phyloP scores from a whole-genome alignment of 2,113 vertebrate species.

The Protobothrops mucrosquamatus region DNA sequence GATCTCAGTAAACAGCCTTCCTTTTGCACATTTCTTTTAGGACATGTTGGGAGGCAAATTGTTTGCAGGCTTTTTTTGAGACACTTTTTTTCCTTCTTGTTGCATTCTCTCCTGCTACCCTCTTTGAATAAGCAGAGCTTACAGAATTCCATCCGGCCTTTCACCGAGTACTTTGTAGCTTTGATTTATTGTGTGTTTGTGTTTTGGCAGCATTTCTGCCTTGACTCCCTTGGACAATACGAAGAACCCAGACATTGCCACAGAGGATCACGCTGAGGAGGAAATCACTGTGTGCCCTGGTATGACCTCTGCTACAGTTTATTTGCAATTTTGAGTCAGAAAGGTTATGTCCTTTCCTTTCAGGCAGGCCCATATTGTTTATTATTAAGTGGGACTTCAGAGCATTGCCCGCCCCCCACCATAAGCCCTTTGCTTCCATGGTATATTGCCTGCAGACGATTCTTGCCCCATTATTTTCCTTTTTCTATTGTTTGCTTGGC shows the following conservation, averaged over 20 bases:
- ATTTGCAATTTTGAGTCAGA: neutral
- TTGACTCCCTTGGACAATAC: slow-evolving; percentile 57
- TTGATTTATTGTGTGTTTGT: slow-evolving; percentile 42
- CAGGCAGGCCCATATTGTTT: neutral
- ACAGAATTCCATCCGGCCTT: slow-evolving; percentile 24
- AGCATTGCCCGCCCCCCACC: too few species aligned
- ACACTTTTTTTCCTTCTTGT: slow-evolving; percentile 34
- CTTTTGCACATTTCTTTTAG: slow-evolving; percentile 35
- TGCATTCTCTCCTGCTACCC: slow-evolving; percentile 31
- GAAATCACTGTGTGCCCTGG: slow-evolving; percentile 83
- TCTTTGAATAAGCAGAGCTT: slow-evolving; percentile 52
- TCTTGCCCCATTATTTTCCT: neutral
- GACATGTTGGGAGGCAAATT: slow-evolving; percentile 3
- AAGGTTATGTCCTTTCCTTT: neutral
- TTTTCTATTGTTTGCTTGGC: neutral
- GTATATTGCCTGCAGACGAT: neutral
- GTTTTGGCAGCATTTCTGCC: slow-evolving; percentile 61
- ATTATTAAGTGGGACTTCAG: neutral
- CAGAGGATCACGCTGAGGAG: slow-evolving; percentile 62
- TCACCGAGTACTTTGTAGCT: slow-evolving; percentile 18
- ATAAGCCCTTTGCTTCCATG: neutral
- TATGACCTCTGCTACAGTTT: slow-evolving; percentile 51
- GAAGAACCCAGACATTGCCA: slow-evolving; percentile 56
- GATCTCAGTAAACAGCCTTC: slow-evolving; percentile 37
- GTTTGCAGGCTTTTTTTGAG: slow-evolving; percentile 38